A percentile compares a stretch with the other conserved stretches of the same genome.
Evolutionary conservation across 2,113 vertebrate species (phyloP).

Genomic region (Gyps fulvus): DNA sequence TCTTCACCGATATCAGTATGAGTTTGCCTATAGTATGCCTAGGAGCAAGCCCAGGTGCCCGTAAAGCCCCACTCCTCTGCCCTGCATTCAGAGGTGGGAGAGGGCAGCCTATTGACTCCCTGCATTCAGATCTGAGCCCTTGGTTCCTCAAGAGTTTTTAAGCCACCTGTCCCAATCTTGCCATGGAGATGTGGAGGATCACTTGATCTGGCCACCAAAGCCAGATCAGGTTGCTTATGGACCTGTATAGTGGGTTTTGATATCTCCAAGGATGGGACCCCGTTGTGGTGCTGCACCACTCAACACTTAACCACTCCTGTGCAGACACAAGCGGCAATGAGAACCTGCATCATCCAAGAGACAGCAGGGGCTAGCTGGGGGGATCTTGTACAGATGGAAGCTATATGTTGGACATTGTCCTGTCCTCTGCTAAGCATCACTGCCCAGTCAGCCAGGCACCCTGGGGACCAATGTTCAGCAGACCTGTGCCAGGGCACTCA

Average conservation of each 20-base stretch:
- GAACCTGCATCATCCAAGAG: background rate
- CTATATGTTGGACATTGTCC: background rate
- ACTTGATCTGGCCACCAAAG: background rate
- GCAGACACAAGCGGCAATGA: background rate
- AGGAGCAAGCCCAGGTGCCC: background rate
- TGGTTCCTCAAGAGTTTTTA: background rate
- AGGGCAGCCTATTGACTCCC: background rate
- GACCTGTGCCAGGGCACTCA: background rate
- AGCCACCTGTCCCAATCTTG: background rate
- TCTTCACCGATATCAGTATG: fast-evolving
- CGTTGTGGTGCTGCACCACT: background rate
- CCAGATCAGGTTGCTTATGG: background rate
- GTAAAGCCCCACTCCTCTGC: background rate
- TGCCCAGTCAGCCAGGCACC: background rate
- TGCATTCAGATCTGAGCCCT: background rate
- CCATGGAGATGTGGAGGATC: background rate
- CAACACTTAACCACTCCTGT: background rate
- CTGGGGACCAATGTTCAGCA: background rate
- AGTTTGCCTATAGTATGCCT: background rate
- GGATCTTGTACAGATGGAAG: background rate
- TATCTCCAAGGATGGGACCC: background rate
- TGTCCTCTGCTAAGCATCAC: background rate
- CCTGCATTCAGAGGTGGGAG: background rate
- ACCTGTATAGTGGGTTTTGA: background rate
- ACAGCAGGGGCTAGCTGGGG: background rate